Conservation (phyloP, 2,888 invertebrate genomes). For the Drosophila mimetica region DNA sequence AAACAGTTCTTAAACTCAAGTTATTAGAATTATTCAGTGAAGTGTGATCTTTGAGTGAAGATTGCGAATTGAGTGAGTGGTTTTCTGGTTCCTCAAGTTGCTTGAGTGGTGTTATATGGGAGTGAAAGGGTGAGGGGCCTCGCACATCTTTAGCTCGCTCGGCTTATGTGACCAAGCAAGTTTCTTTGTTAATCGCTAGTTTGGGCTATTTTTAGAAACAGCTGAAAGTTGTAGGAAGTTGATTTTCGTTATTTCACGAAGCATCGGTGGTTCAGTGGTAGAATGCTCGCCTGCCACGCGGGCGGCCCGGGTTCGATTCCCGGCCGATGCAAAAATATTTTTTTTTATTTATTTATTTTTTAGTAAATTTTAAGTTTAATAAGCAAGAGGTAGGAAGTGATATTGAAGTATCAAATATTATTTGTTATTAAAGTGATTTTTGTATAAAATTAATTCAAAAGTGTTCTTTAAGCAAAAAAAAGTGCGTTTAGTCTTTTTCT, state of each 20-base stretch:
- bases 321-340: conserved; percentile 34
- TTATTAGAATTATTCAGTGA: background rate
- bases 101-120: conserved; percentile 9
- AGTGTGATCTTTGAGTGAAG: conserved; percentile 2
- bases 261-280: conserved; percentile 70
- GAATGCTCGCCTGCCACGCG: conserved; percentile 81
- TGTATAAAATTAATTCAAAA: fast-evolving
- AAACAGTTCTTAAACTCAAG: background rate
- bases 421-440: background rate
- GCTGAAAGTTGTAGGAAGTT: conserved; percentile 6
- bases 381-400: background rate
- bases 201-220: conserved; percentile 36
- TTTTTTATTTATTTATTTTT: conserved; percentile 6
- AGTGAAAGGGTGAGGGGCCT: background rate
- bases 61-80: conserved; percentile 12
- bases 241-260: background rate
- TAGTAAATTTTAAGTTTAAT: background rate
- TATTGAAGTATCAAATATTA: background rate
- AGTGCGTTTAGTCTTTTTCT: background rate
- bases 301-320: conserved; percentile 72
- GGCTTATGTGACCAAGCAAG: conserved; percentile 32
- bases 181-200: conserved; percentile 27
- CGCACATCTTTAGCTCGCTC: conserved; percentile 11
- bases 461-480: background rate
- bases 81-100: conserved; percentile 27